Base-by-base conservation (phyloP, 2,113 vertebrate species). In the Chloroceryle aenea region DNA sequence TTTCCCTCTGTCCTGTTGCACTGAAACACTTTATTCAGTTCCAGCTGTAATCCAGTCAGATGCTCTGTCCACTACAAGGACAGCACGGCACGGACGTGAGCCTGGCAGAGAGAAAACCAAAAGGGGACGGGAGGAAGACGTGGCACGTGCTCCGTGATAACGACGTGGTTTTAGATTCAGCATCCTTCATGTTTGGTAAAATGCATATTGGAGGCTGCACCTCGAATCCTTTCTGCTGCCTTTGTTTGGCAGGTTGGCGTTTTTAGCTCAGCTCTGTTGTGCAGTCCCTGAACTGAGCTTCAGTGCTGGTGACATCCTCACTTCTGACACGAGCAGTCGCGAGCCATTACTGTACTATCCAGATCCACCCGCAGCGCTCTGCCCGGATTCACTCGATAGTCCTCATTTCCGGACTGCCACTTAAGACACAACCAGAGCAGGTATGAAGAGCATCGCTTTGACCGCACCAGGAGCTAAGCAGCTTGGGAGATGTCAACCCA, bases 261-360 rank as follows among this genome's bases (percentile, higher is more conserved):
- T 62, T 68, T 17, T 1, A 80, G 72, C 63, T 84, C 2, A 1
- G 50, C 50, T 85, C 27, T 84, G 7, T 4, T 40, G n/a, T 23
- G 48, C 3, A 64, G 40, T 14, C 43, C 45, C 72, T 0, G 0
- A 21, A 38, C 2, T 6, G 53, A 1, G 2, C 43, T 61, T 68
- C 68, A 10, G 1, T 2, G 32, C n/a, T 45, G 45, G 43, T 45
- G 43, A 19, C 43, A 5, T 62, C 48, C 87, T 20, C 2, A 48
- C 13, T 86, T 62, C 73, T 77, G 93, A 89, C 68, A 74, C 0
- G 19, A 58, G 48, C 58, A 90, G 76, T 74, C 93, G 77, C 42
- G 56, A 68, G 32, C 0, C 2, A 45, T 93, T 93, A 20, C 42
- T 62, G 53, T 58, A 53, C 55, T 29, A 27, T 14, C 12, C 48